These are phyloP conservation scores for Fragum sueziense DNA, from an alignment of 2,888 invertebrate species.

Conservation along the genomic window DNA sequence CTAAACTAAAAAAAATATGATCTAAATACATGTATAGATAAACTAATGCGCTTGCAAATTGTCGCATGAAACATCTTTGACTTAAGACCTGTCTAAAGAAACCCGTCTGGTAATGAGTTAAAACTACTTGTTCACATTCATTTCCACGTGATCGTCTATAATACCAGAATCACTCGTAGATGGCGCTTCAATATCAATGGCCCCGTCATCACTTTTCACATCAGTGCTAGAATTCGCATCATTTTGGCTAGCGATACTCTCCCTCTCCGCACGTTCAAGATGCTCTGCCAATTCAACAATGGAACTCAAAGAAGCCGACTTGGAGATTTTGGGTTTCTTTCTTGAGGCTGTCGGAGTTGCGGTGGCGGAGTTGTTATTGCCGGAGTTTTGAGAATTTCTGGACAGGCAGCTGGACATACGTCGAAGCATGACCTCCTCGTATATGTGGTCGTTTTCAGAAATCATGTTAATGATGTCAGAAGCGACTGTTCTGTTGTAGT, in stretches of 20 bases:
- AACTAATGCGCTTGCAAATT: no score
- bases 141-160: slow-evolving; percentile 1
- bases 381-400: neutral
- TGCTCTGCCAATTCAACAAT: neutral
- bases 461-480: slow-evolving; percentile 26
- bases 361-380: neutral
- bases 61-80: no score
- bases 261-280: neutral
- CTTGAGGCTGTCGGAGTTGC: neutral
- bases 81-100: no score
- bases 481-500: slow-evolving; percentile 1
- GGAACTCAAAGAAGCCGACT: neutral
- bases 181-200: neutral
- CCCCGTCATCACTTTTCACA: neutral
- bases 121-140: no score
- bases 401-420: slow-evolving; percentile 29
- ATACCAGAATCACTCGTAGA: slow-evolving; percentile 15
- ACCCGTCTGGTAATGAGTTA: no score
- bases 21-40: no score
- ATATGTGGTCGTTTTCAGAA: slow-evolving; percentile 37
- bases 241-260: neutral
- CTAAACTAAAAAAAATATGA: no score
- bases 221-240: neutral
- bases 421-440: slow-evolving; percentile 37
- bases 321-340: neutral